These are phyloP conservation scores for Dicaeum eximium DNA, from an alignment of 2,113 vertebrate genomes.

Conservation along the genomic window DNA sequence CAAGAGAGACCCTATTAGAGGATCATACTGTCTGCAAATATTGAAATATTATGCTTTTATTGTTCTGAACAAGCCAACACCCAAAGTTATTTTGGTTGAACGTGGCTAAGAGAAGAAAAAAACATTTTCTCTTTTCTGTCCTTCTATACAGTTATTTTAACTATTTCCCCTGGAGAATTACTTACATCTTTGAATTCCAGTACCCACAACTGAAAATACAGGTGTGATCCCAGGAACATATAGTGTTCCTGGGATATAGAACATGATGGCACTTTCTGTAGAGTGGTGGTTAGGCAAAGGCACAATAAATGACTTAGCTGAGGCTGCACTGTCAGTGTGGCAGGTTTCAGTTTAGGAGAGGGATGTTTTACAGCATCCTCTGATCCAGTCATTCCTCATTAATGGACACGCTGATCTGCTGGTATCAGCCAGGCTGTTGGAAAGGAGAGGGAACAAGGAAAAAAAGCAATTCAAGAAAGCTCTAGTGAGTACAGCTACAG, in stretches of 20 bases:
- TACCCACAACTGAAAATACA: not conserved
- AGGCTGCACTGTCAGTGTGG: not conserved
- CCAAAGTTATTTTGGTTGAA: not conserved
- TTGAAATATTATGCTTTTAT: not conserved
- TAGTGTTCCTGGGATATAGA: not conserved
- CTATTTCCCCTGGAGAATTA: not conserved
- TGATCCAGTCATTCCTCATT: not conserved
- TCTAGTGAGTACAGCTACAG: not conserved
- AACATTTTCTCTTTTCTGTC: not conserved
- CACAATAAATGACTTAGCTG: not conserved
- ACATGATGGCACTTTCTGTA: not conserved
- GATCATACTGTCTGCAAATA: not conserved
- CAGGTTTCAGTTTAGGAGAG: not conserved
- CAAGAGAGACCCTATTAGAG: not conserved
- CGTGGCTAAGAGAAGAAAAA: not conserved
- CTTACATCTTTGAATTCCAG: not conserved
- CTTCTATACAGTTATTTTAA: not conserved
- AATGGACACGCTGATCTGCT: fast-evolving
- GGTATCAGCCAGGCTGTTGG: not conserved
- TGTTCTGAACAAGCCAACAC: not conserved
- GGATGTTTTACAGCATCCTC: not conserved
- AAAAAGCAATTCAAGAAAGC: not conserved
- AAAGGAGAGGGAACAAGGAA: not conserved
- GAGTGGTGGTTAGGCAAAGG: not conserved
- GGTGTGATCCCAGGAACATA: not conserved